Evolutionary conservation across 2,113 vertebrate genomes (phyloP).

Genomic region (Synodontis membranacea): DNA sequence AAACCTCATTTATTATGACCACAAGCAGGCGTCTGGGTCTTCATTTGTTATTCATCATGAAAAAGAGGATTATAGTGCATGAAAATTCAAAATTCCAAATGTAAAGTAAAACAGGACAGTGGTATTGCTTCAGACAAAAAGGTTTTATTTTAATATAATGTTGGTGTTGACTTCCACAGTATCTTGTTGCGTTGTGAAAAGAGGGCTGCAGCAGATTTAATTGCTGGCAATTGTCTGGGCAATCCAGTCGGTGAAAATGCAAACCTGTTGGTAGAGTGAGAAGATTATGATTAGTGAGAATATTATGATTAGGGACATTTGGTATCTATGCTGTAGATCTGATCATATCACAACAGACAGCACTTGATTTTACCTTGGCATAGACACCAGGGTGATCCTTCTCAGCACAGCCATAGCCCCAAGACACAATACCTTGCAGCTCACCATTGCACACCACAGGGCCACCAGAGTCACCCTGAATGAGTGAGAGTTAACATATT

Average conservation of each 20-base stretch:
- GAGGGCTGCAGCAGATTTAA: constrained; percentile 49
- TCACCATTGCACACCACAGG: constrained; percentile 30
- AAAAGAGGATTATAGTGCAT: not conserved
- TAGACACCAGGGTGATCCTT: constrained; percentile 72
- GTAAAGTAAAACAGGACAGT: not conserved
- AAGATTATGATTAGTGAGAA: too few relatives aligned
- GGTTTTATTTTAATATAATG: not conserved
- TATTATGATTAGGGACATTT: too few relatives aligned
- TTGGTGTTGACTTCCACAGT: not conserved
- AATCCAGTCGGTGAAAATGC: constrained; percentile 67
- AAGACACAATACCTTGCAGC: constrained; percentile 31
- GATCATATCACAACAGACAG: not conserved
- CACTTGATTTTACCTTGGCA: constrained; percentile 66
- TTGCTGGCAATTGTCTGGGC: constrained; percentile 62
- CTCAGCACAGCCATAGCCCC: constrained; percentile 47
- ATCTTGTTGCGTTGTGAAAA: not conserved
- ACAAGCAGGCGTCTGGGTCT: not conserved
- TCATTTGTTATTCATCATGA: not conserved
- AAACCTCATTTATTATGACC: not conserved
- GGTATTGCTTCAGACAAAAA: not conserved
- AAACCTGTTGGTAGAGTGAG: constrained; percentile 57
- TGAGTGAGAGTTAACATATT: not conserved
- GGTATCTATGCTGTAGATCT: not conserved
- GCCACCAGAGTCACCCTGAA: constrained; percentile 38
- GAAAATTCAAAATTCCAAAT: not conserved